Evolutionary conservation across 2,113 vertebrate species (phyloP).

Genomic region (Mionectes macconnelli): DNA sequence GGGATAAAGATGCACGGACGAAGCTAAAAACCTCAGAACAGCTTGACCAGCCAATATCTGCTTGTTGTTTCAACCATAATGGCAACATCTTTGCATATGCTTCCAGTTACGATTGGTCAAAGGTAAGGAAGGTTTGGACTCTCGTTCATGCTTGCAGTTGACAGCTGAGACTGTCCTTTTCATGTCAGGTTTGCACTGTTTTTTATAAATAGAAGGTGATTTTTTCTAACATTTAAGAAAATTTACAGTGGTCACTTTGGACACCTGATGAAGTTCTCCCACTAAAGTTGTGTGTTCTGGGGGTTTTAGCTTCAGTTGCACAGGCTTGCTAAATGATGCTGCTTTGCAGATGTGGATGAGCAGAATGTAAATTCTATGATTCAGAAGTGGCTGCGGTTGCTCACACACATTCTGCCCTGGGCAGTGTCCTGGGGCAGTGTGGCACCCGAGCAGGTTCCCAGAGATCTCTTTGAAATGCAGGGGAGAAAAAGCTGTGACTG

Average conservation of each 20-base stretch:
- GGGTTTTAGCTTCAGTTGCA: background rate
- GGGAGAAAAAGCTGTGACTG: background rate
- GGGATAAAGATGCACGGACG: conserved; percentile 98
- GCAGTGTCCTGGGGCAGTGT: background rate
- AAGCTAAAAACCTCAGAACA: conserved; percentile 98
- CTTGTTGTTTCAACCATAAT: conserved; percentile 95
- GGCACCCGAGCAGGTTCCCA: background rate
- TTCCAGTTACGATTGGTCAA: conserved; percentile 98
- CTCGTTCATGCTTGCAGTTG: background rate
- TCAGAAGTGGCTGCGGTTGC: background rate
- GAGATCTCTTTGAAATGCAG: background rate
- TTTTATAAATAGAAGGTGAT: background rate
- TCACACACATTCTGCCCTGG: background rate
- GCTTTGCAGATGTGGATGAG: background rate
- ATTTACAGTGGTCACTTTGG: background rate
- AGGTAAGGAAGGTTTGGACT: conserved; percentile 76
- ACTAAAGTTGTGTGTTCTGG: background rate
- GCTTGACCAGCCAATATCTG: conserved; percentile 94
- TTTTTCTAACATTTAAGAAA: background rate
- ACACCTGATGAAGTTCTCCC: background rate
- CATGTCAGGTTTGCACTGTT: background rate
- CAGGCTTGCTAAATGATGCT: background rate
- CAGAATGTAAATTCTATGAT: background rate
- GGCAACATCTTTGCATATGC: conserved; percentile 98
- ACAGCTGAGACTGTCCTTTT: background rate